A percentile compares a stretch with the other conserved stretches of the same genome.
phyloP scores from a whole-genome alignment of 2,113 vertebrate genomes.

The Vimba vimba region DNA sequence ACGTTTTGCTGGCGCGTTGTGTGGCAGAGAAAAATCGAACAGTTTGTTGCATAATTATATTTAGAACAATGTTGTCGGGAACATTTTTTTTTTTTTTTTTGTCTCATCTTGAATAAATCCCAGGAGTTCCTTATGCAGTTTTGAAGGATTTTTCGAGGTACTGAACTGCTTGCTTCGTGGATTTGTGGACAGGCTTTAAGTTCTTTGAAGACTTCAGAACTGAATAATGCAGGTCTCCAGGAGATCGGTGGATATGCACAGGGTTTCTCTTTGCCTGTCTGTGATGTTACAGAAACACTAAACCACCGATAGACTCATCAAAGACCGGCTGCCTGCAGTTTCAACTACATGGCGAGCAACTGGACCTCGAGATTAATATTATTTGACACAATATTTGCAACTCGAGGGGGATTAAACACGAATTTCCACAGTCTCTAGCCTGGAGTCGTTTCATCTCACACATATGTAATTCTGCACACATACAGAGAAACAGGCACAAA shows the following conservation, averaged over 20 bases:
- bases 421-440: constrained; percentile 6
- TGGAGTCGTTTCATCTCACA: constrained; percentile 5
- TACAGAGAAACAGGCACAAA: constrained; percentile 1
- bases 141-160: neutral
- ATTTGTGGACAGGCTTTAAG: constrained; percentile 31
- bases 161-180: constrained; percentile 16
- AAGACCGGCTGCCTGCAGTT: constrained; percentile 1
- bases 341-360: neutral
- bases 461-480: constrained; percentile 27
- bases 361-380: constrained; percentile 34
- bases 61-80: constrained; percentile 15
- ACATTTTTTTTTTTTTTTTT: neutral
- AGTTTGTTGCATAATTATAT: constrained; percentile 13
- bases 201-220: constrained; percentile 35
- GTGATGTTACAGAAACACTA: constrained; percentile 33
- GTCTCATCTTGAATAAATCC: constrained; percentile 19
- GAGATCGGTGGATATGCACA: constrained; percentile 6
- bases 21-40: neutral
- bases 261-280: constrained; percentile 13
- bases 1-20: neutral
- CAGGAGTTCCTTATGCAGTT: neutral
- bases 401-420: constrained; percentile 19
- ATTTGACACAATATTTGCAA: constrained; percentile 36
- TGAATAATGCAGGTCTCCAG: constrained; percentile 43
- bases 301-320: constrained; percentile 33